Percentiles rank a stretch among this genome's conserved stretches.
Evolutionary conservation across 2,113 vertebrate genomes (phyloP).

Genomic region (Rhinichthys klamathensis): DNA sequence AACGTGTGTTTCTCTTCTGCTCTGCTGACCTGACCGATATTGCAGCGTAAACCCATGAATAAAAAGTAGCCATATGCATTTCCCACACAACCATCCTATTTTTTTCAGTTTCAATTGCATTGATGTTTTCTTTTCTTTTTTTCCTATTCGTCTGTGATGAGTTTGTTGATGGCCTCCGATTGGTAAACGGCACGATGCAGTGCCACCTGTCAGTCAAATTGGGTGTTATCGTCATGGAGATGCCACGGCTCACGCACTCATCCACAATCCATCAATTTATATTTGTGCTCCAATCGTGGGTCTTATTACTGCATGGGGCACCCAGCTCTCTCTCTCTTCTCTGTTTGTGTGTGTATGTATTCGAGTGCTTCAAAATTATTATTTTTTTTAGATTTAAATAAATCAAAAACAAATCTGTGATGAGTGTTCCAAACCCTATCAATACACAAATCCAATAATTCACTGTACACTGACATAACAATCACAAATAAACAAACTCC

Average conservation of each 20-base stretch:
- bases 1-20: slow-evolving; percentile 26
- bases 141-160: slow-evolving; percentile 31
- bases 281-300: slow-evolving; percentile 32
- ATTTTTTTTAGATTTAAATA: no score
- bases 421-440: background rate
- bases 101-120: slow-evolving; percentile 31
- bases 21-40: slow-evolving; percentile 42
- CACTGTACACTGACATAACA: slow-evolving; percentile 6
- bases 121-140: slow-evolving; percentile 38
- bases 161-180: slow-evolving; percentile 39
- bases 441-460: slow-evolving; percentile 10
- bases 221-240: slow-evolving; percentile 33
- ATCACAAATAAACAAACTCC: slow-evolving; percentile 22
- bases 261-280: slow-evolving; percentile 32
- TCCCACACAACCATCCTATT: background rate
- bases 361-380: background rate
- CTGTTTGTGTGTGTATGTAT: background rate
- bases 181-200: slow-evolving; percentile 40
- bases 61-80: slow-evolving; percentile 50
- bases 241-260: background rate
- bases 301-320: slow-evolving; percentile 35
- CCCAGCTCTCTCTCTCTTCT: background rate
- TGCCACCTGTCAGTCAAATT: slow-evolving; percentile 43
- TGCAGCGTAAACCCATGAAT: slow-evolving; percentile 52
- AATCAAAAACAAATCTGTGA: background rate